Base-by-base conservation (phyloP, 2,888 invertebrate species). In the Dexiosoma caninum region DNA sequence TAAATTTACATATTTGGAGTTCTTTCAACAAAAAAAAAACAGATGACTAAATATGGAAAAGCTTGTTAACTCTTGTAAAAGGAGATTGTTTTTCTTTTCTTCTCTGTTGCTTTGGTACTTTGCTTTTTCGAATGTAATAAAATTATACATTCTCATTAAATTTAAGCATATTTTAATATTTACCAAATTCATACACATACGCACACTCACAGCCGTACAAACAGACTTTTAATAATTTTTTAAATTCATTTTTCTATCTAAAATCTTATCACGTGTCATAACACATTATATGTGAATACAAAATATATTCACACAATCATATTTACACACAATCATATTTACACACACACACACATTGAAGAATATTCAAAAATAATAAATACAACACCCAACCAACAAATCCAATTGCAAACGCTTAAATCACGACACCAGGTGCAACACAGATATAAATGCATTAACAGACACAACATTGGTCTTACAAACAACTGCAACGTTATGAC, bases 251-350 rank as follows among this genome's bases (percentile, higher is more conserved):
- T 69, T 62, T 74, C 74, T 74, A n/a, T 74, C 78, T 69, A 62
- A 67, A 79, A 69, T 79, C 78, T 74, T 69, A 74, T 67, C 74
- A 79, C 74, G 74, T 79, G 62, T 79, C 67, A 62, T 64, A 74
- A 53, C 74, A 79, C 21, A 62, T 74, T 69, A 55, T 62, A 35
- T 12, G 4, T 16, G 9, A 9, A 44, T 6, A 42, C 4, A 27
- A 2, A 9, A 19, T 12, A 12, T 21, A 30, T 35, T 32, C 12
- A 76, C 21, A 16, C 6, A 49, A 27, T 32, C 6, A 32, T 19
- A 37, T 12, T 16, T 23, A 49, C 35, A 16, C 12, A 7, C 1
- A 27, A 12, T 16, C 12, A 30, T 16, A 9, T 37, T 8, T 10
- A 27, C 8, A 14, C 4, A 37, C 14, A 55, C 12, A 8, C 23